Evolutionary conservation across 2,797 vertebrate species (phyloP).

Genomic region (Danio aesculapii): DNA sequence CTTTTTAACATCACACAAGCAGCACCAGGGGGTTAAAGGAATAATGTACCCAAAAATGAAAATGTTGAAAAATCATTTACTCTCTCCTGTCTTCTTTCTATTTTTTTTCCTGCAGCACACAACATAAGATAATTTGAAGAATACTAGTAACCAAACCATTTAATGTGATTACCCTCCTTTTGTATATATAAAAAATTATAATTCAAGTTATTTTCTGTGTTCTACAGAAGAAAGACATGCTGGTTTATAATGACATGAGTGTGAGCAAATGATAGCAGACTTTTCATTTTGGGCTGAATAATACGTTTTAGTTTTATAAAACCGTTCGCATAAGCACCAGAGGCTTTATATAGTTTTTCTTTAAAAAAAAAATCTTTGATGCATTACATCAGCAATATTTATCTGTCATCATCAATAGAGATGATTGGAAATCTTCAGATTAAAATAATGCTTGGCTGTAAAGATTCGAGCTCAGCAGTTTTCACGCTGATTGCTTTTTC

Average conservation of each 20-base stretch:
- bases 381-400: background rate
- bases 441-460: background rate
- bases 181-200: background rate
- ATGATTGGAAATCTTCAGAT: background rate
- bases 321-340: background rate
- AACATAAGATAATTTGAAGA: background rate
- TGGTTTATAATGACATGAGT: background rate
- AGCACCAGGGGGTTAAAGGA: no score
- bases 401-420: background rate
- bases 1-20: no score
- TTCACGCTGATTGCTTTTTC: conserved; percentile 41
- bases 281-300: background rate
- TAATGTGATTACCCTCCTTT: background rate
- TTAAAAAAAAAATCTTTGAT: background rate
- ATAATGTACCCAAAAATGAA: no score
- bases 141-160: background rate
- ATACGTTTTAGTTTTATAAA: background rate
- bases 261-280: background rate
- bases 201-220: background rate
- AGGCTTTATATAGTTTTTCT: background rate
- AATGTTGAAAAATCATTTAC: background rate
- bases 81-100: background rate
- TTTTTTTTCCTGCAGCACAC: background rate
- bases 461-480: conserved; percentile 34
- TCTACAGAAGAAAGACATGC: background rate